Evolutionary conservation across 2,888 invertebrate species (phyloP), one percentile per base, ranked within the genome.

Genomic region (Thecophora atra): DNA sequence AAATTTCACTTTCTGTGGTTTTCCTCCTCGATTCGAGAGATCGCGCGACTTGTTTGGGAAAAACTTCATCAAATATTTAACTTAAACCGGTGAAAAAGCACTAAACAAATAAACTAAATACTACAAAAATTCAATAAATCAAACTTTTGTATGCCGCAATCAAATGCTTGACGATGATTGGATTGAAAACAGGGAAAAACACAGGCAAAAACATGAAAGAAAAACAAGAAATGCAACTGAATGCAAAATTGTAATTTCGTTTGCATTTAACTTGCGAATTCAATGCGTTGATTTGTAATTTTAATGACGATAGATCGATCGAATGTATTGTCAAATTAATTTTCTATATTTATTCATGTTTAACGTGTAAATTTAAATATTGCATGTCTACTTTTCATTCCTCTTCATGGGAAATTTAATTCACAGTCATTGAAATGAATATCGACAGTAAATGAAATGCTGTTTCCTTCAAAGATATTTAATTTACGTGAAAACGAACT

Each of bases 1-100:
- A 19, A 58, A 68, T 68, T 68, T 68, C 68, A 68, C 68, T 68
- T 58, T 68, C 42, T 58, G 68, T 24, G 68, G 56, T 44, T 67
- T 54, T 21, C 11, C 37, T 37, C 11, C 6, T 28, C n/a, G 56
- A 54, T 67, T 54, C 44, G 44, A 37, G 21, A 15, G 8, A 37
- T 11, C 52, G 37, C 19, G 19, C 26, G 54, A 67, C 67, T 19
- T 13, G 54, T 37, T 54, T 37, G 30, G 37, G 19, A 54, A 67
- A 62, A n/a, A 56, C 17, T 51, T 51, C 11, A n/a, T 17, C 21
- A 51, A 54, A 37, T 19, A 63, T n/a, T 42, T 24, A 21, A 24
- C 17, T 47, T 17, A 19, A 64, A 47, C 17, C 26, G 15, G 47
- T n/a, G 5, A 47, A n/a, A 47, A 47, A 47, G 2, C 47, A 47